A percentile compares a stretch with the other conserved stretches of the same genome.
Conservation (phyloP, 1,140 invertebrate species). For the Drosophila tristis region DNA sequence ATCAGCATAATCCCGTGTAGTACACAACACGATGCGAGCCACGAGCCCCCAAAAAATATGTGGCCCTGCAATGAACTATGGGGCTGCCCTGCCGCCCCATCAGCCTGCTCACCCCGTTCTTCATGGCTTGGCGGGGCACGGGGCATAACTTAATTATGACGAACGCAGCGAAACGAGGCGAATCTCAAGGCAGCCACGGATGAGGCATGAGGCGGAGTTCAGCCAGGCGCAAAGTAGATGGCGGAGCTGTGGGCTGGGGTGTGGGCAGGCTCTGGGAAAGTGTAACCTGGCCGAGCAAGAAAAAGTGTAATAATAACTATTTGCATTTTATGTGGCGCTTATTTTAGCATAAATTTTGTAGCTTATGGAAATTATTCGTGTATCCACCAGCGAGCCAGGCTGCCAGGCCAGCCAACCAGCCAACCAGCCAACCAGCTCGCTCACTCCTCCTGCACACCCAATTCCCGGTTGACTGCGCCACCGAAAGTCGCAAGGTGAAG, state of each 20-base stretch:
- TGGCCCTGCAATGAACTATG: conserved; percentile 57
- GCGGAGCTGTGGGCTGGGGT: too few relatives aligned
- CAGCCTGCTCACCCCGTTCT: conserved; percentile 8
- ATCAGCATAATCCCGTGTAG: conserved; percentile 66
- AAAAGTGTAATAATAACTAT: conserved; percentile 82
- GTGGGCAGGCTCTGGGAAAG: background rate
- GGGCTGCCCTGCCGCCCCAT: background rate
- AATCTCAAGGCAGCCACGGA: conserved; percentile 24
- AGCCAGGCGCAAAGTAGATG: background rate
- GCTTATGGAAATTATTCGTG: conserved; percentile 79
- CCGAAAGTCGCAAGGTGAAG: conserved; percentile 61
- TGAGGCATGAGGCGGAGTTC: background rate
- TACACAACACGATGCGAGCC: conserved; percentile 24
- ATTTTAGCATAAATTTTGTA: conserved; percentile 80
- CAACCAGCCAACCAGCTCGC: conserved; percentile 5
- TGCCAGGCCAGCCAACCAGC: conserved; percentile 11
- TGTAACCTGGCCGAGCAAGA: conserved; percentile 37
- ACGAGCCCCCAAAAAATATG: conserved; percentile 41
- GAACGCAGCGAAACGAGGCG: conserved; percentile 42
- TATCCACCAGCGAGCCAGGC: conserved; percentile 48
- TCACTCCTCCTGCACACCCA: background rate
- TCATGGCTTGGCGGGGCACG: conserved; percentile 18
- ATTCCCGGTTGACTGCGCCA: conserved; percentile 14
- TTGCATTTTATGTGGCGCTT: conserved; percentile 81
- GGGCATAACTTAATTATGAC: conserved; percentile 71